A percentile compares a stretch with the other conserved stretches of the same genome.
These are phyloP conservation scores for Phalacrocorax pelagicus DNA, from an alignment of 2,113 vertebrate species.

Conservation along the genomic window DNA sequence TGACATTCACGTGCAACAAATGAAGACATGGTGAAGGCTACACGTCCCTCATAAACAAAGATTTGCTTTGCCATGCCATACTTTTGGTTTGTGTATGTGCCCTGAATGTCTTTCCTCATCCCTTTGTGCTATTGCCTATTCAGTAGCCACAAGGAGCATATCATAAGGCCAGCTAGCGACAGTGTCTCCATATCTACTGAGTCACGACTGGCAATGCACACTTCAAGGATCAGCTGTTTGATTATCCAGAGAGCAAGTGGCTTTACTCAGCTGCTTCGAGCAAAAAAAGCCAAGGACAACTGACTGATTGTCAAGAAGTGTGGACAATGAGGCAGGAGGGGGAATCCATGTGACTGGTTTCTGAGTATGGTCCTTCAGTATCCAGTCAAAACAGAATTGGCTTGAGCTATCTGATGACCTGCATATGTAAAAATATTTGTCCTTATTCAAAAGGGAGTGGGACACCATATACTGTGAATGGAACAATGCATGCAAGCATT, in stretches of 20 bases:
- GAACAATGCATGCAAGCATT: constrained; percentile 29
- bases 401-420: constrained; percentile 39
- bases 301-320: constrained; percentile 32
- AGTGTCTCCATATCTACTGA: constrained; percentile 49
- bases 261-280: constrained; percentile 53
- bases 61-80: neutral
- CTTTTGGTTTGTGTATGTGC: neutral
- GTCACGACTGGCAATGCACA: neutral
- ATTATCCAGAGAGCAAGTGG: constrained; percentile 53
- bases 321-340: constrained; percentile 20
- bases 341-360: constrained; percentile 50
- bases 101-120: constrained; percentile 27
- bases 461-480: constrained; percentile 21
- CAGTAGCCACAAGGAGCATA: constrained; percentile 25
- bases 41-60: neutral
- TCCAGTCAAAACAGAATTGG: constrained; percentile 41
- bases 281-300: constrained; percentile 41
- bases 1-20: neutral
- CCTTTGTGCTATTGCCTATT: constrained; percentile 42
- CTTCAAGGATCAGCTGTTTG: constrained; percentile 56
- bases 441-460: constrained; percentile 41
- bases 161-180: constrained; percentile 46
- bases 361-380: constrained; percentile 49
- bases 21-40: neutral
- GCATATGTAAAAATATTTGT: constrained; percentile 57